Evolutionary conservation across 92 coral and sea anemone genomes (phyloP), one percentile per base, ranked within the genome.

Genomic region (Umimayanthus kanabou): DNA sequence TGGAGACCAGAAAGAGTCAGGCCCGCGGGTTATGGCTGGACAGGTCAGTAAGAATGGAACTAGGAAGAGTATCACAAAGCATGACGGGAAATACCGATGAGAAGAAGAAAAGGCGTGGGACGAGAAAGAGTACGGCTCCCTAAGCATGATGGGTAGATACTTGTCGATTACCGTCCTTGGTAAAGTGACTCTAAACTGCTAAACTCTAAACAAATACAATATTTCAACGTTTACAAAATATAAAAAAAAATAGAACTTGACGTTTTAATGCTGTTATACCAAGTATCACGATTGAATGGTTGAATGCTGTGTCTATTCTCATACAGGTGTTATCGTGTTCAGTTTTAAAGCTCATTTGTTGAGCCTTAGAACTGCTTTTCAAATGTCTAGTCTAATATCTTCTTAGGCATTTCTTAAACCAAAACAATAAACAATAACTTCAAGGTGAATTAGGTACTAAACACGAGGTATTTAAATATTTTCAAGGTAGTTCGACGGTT

Each of bases 401-500:
- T 61, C 69, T 61, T 25, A 61, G 26, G 1, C 18, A 53, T 53
- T 61, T 61, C 15, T 22, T 5, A 61, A 18, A 4, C 14, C 26
- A 61, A 18, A 61, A 71, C 76, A 25, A 8, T 28, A 28, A 28
- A 71, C 40, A 71, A 71, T 4, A 71, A 71, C 9, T 71, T 26
- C 16, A 71, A 71, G 39, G 76, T 71, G n/a, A 61, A 61, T 25
- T 20, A 23, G n/a, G 6, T 22, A 71, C 71, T 65, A 65, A 65
- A 65, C 71, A 65, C 71, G 71, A 65, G 14, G 69, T 6, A n/a
- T n/a, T n/a, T 6, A 3, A 70, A 3, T 26, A 70, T 1, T 70
- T 65, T n/a, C 39, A 70, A 71, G 76, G 76, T 28, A 71, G 76
- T 71, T 71, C 40, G 76, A 71, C 76, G 76, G 76, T 71, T 71